Percentiles rank a stretch among this genome's conserved stretches.
Evolutionary conservation across 1,140 invertebrate genomes (phyloP).

Genomic region (Zaprionus ghesquierei): DNA sequence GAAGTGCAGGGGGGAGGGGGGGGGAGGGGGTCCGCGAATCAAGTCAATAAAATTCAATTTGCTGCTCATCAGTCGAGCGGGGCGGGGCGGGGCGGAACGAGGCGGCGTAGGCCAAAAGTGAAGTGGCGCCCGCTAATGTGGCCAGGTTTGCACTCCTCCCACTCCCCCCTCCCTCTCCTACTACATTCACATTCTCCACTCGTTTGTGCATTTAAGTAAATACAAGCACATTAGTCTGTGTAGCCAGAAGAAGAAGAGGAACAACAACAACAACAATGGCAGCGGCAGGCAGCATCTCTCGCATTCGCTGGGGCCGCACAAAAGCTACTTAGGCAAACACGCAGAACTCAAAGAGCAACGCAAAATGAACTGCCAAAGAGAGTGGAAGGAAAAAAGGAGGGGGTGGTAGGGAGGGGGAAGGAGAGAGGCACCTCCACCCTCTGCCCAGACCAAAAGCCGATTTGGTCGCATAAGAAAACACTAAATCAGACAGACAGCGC

Average conservation of each 20-base stretch:
- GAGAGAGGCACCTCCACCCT: neutral
- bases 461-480: constrained; percentile 26
- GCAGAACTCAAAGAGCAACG: constrained; percentile 34
- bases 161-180: neutral
- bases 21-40: constrained; percentile 34
- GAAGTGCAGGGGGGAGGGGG: constrained; percentile 6
- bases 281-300: neutral
- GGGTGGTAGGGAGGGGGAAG: neutral
- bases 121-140: constrained; percentile 49
- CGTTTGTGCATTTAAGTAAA: constrained; percentile 48
- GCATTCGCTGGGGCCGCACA: neutral
- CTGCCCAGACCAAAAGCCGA: constrained; percentile 15
- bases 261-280: constrained; percentile 11
- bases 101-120: constrained; percentile 11
- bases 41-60: constrained; percentile 78
- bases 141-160: neutral
- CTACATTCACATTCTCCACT: too few species aligned
- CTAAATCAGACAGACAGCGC: neutral
- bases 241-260: too few species aligned
- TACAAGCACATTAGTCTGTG: constrained; percentile 48
- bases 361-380: constrained; percentile 21
- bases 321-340: constrained; percentile 37
- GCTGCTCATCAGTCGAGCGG: constrained; percentile 59
- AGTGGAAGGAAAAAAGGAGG: neutral
- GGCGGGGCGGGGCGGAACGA: too few species aligned